Evolutionary conservation across 2,113 vertebrate genomes (phyloP), one percentile per base, ranked within the genome.

Genomic region (Azemiops feae): DNA sequence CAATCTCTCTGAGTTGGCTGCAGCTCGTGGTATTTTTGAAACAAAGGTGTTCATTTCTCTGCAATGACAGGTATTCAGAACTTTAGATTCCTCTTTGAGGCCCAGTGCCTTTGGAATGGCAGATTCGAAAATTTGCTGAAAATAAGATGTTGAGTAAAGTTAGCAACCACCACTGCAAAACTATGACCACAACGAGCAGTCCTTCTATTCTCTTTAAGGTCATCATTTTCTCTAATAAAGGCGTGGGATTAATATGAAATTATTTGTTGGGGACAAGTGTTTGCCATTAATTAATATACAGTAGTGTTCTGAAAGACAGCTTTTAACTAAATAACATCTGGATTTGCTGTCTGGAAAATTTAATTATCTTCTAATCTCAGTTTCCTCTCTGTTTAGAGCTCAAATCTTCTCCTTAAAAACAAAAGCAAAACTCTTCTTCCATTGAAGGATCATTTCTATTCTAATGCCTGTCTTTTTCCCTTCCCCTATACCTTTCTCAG

Each of bases 311-410:
- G 93, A 90, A 96, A 96, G 93, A 91, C 85, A 94, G 27, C 52
- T 55, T 96, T 90, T 94, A 94, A 91, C 90, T 95, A 89, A 94
- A 93, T 96, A 94, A 93, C 86, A 74, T 58, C 55, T 91, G 89
- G 57, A 39, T 90, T 94, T 95, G 85, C 96, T 94, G 94, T 93
- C 94, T 87, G 90, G 93, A 55, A 96, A 95, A 96, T 94, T 92
- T 93, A 93, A 89, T 95, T 53, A 60, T 85, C 27, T 54, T 90
- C 47, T 93, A 93, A 52, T 89, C 69, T 81, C 87, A 88, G 2
- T 52, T 47, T 85, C 60, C 6, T 39, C 23, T 87, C 91, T 86
- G 43, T 90, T 93, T 34, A 30, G n/a, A 93, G 27, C 20, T 89
- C 88, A 92, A 57, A 87, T 52, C 43, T 50, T 55, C 57, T 57